phyloP scores from a whole-genome alignment of 2,797 vertebrate species.

The Hippoglossus hippoglossus region DNA sequence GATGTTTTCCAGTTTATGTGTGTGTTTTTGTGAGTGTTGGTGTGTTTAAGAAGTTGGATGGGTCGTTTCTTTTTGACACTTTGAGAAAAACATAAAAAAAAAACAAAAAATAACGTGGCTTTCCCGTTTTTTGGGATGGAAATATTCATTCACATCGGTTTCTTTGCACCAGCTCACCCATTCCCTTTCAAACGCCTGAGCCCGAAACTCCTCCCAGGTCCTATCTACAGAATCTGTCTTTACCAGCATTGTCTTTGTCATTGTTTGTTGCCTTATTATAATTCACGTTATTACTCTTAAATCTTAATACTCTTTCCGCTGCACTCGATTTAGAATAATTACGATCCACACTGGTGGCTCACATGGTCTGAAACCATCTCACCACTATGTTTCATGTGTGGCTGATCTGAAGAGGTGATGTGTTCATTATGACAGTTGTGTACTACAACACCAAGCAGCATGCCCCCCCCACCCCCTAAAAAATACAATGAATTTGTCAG shows the following conservation, averaged over 20 bases:
- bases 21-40: conserved; percentile 31
- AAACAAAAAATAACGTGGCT: background rate
- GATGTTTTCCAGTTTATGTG: conserved; percentile 45
- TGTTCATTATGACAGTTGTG: conserved; percentile 47
- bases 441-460: conserved; percentile 68
- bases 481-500: conserved; percentile 43
- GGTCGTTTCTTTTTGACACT: conserved; percentile 49
- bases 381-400: conserved; percentile 38
- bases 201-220: conserved; percentile 21
- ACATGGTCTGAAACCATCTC: conserved; percentile 14
- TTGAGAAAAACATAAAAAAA: conserved; percentile 36
- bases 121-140: conserved; percentile 20
- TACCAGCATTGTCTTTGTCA: conserved; percentile 75
- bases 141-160: conserved; percentile 45
- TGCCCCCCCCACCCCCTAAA: conserved; percentile 24
- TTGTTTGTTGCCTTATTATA: conserved; percentile 84
- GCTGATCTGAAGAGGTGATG: conserved; percentile 53
- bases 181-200: conserved; percentile 12
- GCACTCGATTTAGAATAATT: conserved; percentile 63
- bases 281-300: conserved; percentile 70
- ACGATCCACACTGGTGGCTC: conserved; percentile 46
- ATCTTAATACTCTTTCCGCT: conserved; percentile 65
- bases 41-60: conserved; percentile 31
- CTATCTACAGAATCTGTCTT: conserved; percentile 74
- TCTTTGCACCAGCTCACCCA: conserved; percentile 54